These are phyloP conservation scores for Aspidoscelis tigris DNA, from an alignment of 2,113 vertebrate genomes.

Conservation along the genomic window DNA sequence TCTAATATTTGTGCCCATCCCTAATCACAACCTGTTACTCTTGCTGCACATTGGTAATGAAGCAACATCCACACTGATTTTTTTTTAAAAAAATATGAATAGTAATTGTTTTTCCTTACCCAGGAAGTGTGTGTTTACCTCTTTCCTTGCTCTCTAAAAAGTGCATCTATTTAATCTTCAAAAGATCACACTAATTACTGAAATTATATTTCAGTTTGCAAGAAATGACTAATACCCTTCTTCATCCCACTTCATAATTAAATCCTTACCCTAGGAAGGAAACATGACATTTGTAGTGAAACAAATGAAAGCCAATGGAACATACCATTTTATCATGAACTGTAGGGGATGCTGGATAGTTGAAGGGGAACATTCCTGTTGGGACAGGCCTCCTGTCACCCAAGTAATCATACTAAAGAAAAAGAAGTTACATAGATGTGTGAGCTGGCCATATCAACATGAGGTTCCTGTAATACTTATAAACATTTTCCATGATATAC, in stretches of 20 bases:
- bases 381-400: slow-evolving; percentile 88
- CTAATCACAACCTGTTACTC: neutral
- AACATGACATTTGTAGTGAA: neutral
- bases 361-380: slow-evolving; percentile 87
- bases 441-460: neutral
- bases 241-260: slow-evolving; percentile 5
- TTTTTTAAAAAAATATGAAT: neutral
- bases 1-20: too few relatives aligned
- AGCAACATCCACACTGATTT: neutral
- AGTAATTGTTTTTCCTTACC: too few relatives aligned
- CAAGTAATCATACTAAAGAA: slow-evolving; percentile 89
- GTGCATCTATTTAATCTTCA: neutral
- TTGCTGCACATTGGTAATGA: neutral
- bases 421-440: slow-evolving; percentile 48
- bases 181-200: neutral
- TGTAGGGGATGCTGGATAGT: slow-evolving; percentile 89
- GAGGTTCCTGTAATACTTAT: neutral
- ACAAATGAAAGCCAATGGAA: slow-evolving; percentile 36
- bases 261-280: neutral
- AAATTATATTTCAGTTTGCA: neutral
- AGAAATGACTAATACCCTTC: neutral
- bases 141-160: rapidly evolving
- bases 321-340: slow-evolving; percentile 94
- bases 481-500: neutral
- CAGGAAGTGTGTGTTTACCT: rapidly evolving